A percentile compares a stretch with the other conserved stretches of the same genome.
phyloP scores from a whole-genome alignment of 2,888 invertebrate species.

The Parnassius apollo region DNA sequence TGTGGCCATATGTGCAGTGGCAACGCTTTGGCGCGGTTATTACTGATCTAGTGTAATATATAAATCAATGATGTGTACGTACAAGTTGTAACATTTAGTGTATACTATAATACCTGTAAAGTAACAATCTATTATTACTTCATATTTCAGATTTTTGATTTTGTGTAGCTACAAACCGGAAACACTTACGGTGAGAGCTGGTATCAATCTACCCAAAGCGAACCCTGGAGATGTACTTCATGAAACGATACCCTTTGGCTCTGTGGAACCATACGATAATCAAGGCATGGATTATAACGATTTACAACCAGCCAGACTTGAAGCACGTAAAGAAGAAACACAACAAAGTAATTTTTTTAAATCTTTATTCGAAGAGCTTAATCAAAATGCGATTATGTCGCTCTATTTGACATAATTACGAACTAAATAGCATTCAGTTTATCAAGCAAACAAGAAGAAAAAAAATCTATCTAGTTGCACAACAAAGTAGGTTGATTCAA shows the following conservation, averaged over 20 bases:
- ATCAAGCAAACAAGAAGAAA: too few relatives aligned
- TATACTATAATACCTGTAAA: too few relatives aligned
- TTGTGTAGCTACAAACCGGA: conserved; percentile 91
- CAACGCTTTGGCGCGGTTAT: too few relatives aligned
- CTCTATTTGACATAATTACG: too few relatives aligned
- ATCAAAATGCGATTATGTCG: too few relatives aligned
- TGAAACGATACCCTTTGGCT: conserved; percentile 64
- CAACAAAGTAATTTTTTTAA: conserved; percentile 54
- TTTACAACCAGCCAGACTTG: conserved; percentile 70
- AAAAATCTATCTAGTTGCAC: conserved; percentile 21
- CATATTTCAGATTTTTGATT: conserved; percentile 84
- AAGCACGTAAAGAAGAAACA: conserved; percentile 62
- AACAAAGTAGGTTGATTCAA: conserved; percentile 30
- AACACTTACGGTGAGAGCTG: conserved; percentile 90
- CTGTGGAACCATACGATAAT: conserved; percentile 68
- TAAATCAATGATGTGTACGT: too few relatives aligned
- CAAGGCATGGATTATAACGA: conserved; percentile 70
- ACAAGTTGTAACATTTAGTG: too few relatives aligned
- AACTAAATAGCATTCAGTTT: too few relatives aligned
- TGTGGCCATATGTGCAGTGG: too few relatives aligned
- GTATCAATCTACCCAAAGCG: conserved; percentile 85
- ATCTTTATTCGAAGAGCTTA: too few relatives aligned
- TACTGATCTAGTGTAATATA: too few relatives aligned
- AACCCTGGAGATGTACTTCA: conserved; percentile 74
- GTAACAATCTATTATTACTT: neutral